A percentile compares a stretch with the other conserved stretches of the same genome.
These are phyloP conservation scores for Cyanistes caeruleus DNA, from an alignment of 2,113 vertebrate genomes.

Conservation along the genomic window DNA sequence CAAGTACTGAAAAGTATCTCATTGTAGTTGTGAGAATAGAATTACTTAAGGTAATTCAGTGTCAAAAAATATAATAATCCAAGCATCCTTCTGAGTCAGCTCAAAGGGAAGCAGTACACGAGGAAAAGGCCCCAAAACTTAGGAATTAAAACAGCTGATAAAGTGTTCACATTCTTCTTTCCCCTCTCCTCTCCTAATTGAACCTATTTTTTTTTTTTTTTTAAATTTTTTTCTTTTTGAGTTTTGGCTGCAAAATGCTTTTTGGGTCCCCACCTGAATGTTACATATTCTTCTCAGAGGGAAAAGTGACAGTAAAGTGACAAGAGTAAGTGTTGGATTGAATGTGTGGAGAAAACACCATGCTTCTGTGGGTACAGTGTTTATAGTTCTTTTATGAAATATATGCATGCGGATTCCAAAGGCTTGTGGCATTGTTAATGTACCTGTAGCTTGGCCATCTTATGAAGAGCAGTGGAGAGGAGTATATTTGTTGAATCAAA, in stretches of 20 bases:
- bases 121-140: background rate
- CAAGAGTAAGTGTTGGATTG: background rate
- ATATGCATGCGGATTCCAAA: background rate
- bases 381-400: background rate
- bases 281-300: background rate
- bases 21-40: background rate
- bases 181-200: background rate
- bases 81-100: background rate
- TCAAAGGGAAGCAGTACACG: rapidly evolving
- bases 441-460: background rate
- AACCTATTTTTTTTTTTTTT: background rate
- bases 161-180: background rate
- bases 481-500: background rate
- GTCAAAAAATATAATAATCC: background rate
- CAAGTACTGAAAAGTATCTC: background rate
- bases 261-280: background rate
- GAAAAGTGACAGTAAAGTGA: background rate
- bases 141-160: background rate
- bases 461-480: background rate
- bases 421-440: rapidly evolving
- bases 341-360: background rate
- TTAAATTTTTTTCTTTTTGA: background rate
- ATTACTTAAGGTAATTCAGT: background rate
- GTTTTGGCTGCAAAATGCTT: background rate
- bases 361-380: background rate